These are phyloP conservation scores for Malurus alboscapulatus DNA, from an alignment of 2,113 vertebrate genomes.

Conservation along the genomic window DNA sequence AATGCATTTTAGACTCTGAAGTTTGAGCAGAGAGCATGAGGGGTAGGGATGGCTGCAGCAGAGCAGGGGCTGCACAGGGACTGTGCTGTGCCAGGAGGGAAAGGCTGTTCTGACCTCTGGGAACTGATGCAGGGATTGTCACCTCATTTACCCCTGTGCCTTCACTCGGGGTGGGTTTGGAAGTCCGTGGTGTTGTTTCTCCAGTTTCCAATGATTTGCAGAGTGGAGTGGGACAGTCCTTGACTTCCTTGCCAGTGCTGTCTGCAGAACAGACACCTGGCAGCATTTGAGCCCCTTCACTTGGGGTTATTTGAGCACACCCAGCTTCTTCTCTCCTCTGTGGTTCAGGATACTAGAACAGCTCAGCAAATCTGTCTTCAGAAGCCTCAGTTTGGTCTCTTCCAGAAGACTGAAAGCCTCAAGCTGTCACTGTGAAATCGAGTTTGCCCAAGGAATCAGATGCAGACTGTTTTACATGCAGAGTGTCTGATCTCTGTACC, in stretches of 20 bases:
- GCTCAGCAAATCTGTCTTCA: neutral
- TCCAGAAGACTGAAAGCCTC: neutral
- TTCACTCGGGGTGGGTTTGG: neutral
- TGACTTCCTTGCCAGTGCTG: neutral
- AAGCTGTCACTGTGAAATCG: neutral
- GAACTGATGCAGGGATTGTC: neutral
- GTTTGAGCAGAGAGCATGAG: neutral
- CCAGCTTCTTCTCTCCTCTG: neutral
- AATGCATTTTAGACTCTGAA: neutral
- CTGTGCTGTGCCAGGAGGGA: neutral
- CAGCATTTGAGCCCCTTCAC: neutral
- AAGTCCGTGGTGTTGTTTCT: fast-evolving
- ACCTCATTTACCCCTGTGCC: neutral
- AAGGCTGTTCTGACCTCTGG: neutral
- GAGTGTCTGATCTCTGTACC: too few species aligned
- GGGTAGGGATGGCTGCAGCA: neutral
- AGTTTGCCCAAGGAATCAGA: neutral
- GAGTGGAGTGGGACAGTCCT: neutral
- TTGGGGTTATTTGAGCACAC: neutral
- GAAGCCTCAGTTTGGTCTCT: neutral
- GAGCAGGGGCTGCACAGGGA: neutral
- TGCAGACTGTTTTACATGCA: neutral
- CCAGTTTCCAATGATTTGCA: neutral
- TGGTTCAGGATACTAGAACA: neutral
- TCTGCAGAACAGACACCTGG: neutral